Evolutionary conservation across 2,888 invertebrate genomes (phyloP), one percentile per base, ranked within the genome.

Genomic region (Dasysyrphus albostriatus): DNA sequence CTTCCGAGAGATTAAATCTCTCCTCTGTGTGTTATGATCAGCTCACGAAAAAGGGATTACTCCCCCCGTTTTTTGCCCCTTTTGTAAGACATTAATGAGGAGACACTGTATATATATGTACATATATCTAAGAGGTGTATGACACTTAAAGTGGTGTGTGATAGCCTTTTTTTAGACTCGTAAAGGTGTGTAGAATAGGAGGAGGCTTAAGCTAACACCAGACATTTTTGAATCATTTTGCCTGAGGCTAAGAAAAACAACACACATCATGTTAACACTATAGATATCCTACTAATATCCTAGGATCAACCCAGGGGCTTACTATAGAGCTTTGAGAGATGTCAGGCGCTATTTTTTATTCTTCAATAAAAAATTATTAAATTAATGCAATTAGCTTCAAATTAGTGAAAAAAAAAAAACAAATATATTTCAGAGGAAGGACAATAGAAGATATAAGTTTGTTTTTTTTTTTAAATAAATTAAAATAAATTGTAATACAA

Each of bases 31-130:
- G 24, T 39, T 69, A 65, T 76, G 84, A 81, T 77, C 85, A 81
- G 81, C 77, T 85, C 85, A 85, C 82, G 81, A 85, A 85, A 81
- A 81, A 81, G 77, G 85, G 85, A 85, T 85, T 85, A 85, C 32
- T 32, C 19, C 74, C 34, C 2, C 12, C n/a, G n/a, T 16, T 34
- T 14, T 65, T 47, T 7, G 14, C 54, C 16, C 9, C 59, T 7
- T 29, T 56, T 65, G 14, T 19, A 29, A 29, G 51, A 69, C 47
- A 42, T 47, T 42, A 63, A 63, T 37, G 51, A 32, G 34, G 12
- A 19, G n/a, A 73, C 34, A 37, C 12, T 29, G 3, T n/a, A 5
- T 19, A 34, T 37, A 44, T 6, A 1, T 59, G n/a, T n/a, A n/a
- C n/a, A 7, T 61, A 16, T 58, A n/a, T 16, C 49, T 29, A 39